phyloP scores from a whole-genome alignment of 1,140 invertebrate species.

The Drosophila leontia region DNA sequence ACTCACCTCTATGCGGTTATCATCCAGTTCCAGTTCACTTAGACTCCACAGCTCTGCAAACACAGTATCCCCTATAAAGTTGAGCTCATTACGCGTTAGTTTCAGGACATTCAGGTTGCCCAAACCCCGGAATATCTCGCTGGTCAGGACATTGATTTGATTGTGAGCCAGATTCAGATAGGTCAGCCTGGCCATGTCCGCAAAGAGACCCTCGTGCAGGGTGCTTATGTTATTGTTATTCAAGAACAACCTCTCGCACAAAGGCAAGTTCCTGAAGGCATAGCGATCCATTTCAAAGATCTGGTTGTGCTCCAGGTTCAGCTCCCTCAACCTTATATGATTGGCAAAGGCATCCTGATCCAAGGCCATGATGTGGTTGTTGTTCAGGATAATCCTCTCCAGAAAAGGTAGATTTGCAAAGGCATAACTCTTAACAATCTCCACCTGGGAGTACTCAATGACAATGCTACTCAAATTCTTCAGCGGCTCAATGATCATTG shows the following conservation, averaged over 20 bases:
- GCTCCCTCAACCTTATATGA: constrained; percentile 87
- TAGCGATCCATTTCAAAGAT: constrained; percentile 89
- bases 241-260: constrained; percentile 88
- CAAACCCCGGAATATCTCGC: constrained; percentile 90
- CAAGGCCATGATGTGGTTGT: constrained; percentile 89
- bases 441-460: constrained; percentile 90
- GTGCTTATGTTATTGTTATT: constrained; percentile 90
- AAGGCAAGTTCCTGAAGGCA: constrained; percentile 89
- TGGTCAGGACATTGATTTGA: constrained; percentile 88
- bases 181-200: constrained; percentile 87
- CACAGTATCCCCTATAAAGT: constrained; percentile 89
- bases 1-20: constrained; percentile 88
- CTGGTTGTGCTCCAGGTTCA: constrained; percentile 90
- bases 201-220: constrained; percentile 90
- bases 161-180: constrained; percentile 90
- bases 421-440: constrained; percentile 88
- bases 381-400: constrained; percentile 88
- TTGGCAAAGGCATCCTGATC: constrained; percentile 88
- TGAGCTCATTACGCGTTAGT: constrained; percentile 89
- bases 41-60: constrained; percentile 91
- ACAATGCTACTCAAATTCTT: constrained; percentile 88
- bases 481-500: constrained; percentile 88
- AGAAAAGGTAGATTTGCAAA: constrained; percentile 90
- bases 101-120: constrained; percentile 88
- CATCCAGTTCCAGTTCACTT: constrained; percentile 89